These are phyloP conservation scores for Eretmodus cyanostictus DNA, from an alignment of 2,113 vertebrate species.

Conservation along the genomic window DNA sequence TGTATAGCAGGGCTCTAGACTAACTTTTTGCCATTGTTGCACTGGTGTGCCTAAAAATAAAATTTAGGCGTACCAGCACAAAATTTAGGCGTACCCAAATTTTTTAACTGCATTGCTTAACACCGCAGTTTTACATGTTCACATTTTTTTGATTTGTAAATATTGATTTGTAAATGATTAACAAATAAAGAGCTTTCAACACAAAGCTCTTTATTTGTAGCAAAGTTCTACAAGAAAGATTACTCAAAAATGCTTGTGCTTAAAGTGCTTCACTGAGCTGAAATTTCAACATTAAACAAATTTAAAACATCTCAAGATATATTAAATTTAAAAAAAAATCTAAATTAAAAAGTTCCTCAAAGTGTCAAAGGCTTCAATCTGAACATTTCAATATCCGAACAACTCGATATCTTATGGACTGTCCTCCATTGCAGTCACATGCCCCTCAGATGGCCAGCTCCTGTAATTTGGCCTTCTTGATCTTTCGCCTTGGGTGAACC, in stretches of 20 bases:
- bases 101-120: not conserved
- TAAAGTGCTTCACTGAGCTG: not conserved
- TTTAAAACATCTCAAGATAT: not conserved
- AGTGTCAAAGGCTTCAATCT: not conserved
- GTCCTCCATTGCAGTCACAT: not conserved
- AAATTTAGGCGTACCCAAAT: not conserved
- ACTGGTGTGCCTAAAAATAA: not conserved
- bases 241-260: not conserved
- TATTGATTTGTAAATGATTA: not conserved
- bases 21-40: not conserved
- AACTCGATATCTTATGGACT: accelerated
- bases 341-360: not conserved
- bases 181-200: not conserved
- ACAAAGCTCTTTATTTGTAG: not conserved
- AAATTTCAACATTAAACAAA: not conserved
- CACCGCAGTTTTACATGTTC: not conserved
- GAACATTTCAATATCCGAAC: not conserved
- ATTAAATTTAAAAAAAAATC: not conserved
- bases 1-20: not conserved
- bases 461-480: not conserved
- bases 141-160: not conserved
- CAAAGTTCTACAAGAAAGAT: not conserved
- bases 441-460: not conserved
- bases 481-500: not conserved
- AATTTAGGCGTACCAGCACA: not conserved